phyloP scores from a whole-genome alignment of 2,888 invertebrate genomes.

The Tuberolachnus salignus region DNA sequence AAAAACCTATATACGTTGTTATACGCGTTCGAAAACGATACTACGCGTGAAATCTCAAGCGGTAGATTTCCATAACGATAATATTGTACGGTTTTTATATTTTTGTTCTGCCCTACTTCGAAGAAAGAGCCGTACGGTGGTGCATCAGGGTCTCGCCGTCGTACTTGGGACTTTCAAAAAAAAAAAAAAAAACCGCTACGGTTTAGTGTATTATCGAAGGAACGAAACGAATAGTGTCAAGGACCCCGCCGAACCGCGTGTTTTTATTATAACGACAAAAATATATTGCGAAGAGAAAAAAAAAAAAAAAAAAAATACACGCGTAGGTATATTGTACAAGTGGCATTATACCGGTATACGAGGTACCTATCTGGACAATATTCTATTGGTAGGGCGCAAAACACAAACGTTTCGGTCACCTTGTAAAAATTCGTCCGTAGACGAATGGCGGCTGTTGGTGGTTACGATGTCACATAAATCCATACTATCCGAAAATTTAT shows the following conservation, averaged over 20 bases:
- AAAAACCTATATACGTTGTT: too few species aligned
- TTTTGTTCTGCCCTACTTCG: not conserved
- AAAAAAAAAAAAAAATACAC: not conserved
- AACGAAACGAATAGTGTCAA: conserved; percentile 47
- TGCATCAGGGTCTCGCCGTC: not conserved
- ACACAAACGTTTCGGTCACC: conserved; percentile 10
- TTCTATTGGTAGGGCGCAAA: not conserved
- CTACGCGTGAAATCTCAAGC: too few species aligned
- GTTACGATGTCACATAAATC: too few species aligned
- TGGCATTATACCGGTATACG: too few species aligned
- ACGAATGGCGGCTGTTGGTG: too few species aligned
- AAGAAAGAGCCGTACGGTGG: not conserved
- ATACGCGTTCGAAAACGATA: too few species aligned
- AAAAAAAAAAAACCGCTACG: not conserved
- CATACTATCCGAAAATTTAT: too few species aligned
- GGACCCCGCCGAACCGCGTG: conserved; percentile 21
- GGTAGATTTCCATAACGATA: not conserved
- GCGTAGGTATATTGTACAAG: too few species aligned
- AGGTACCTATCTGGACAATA: too few species aligned
- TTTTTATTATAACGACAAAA: conserved; percentile 1
- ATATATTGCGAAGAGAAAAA: not conserved
- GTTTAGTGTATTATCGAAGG: too few species aligned
- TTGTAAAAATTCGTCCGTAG: not conserved
- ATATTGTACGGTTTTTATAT: not conserved
- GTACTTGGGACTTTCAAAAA: not conserved